Conservation (phyloP, 92 coral and sea anemone species). For the Muricea muricata region DNA sequence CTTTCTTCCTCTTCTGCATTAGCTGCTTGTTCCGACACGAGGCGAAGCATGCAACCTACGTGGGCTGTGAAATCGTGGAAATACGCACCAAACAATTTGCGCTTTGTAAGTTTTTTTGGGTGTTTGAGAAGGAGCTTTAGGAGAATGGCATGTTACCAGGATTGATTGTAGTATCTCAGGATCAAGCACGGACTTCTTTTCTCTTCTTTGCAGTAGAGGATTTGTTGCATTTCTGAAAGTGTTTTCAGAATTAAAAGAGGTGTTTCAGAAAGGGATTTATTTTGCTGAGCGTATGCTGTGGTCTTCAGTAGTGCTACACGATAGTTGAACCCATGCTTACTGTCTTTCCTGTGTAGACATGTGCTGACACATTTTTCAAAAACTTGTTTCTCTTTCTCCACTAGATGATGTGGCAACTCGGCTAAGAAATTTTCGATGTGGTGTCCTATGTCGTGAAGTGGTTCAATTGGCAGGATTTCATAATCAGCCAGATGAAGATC, state of each 20-base stretch:
- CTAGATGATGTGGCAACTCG: conserved; percentile 58
- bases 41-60: conserved; percentile 65
- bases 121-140: conserved; percentile 53
- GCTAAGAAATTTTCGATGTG: conserved; percentile 60
- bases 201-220: conserved; percentile 47
- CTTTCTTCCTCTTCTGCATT: conserved; percentile 67
- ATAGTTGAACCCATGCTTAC: conserved; percentile 63
- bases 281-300: conserved; percentile 52
- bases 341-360: conserved; percentile 57
- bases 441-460: conserved; percentile 54
- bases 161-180: conserved; percentile 67
- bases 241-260: conserved; percentile 54
- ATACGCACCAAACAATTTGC: conserved; percentile 69
- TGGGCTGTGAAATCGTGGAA: conserved; percentile 67
- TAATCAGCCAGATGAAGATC: conserved; percentile 47
- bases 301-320: conserved; percentile 57
- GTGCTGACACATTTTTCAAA: conserved; percentile 30
- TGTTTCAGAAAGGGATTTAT: conserved; percentile 41
- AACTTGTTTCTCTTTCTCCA: conserved; percentile 33
- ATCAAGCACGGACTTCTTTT: conserved; percentile 50
- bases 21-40: conserved; percentile 64
- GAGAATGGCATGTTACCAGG: conserved; percentile 63
- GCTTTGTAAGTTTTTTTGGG: conserved; percentile 51
- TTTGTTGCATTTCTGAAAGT: conserved; percentile 64
- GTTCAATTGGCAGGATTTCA: conserved; percentile 59